phyloP scores from a whole-genome alignment of 2,797 vertebrate genomes.

The Argentina silus region DNA sequence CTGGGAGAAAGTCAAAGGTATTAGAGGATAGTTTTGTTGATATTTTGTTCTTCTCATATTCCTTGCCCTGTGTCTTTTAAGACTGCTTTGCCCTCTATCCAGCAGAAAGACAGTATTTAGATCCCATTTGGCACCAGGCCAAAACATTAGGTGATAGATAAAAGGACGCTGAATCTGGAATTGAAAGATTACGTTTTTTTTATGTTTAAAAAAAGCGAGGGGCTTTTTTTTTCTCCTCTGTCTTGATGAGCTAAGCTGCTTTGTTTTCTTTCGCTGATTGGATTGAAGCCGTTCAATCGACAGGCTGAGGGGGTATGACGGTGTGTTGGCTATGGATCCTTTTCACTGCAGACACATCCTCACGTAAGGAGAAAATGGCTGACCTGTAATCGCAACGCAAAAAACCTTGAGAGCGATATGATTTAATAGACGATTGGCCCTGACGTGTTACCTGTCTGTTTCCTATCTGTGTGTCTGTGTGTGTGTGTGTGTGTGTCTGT shows the following conservation, averaged over 20 bases:
- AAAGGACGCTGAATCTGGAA: constrained; percentile 56
- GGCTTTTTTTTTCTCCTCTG: constrained; percentile 14
- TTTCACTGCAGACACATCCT: constrained; percentile 56
- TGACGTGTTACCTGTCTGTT: not conserved
- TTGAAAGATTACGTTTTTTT: constrained; percentile 54
- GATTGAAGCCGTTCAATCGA: constrained; percentile 41
- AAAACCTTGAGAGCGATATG: not conserved
- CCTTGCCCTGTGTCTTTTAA: constrained; percentile 10
- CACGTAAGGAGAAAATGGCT: constrained; percentile 44
- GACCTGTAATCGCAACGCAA: not conserved
- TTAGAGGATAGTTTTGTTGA: not conserved
- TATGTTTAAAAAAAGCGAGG: constrained; percentile 31
- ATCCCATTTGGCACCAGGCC: constrained; percentile 45
- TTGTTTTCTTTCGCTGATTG: constrained; percentile 45
- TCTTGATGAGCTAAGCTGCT: constrained; percentile 37
- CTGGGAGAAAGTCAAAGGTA: constrained; percentile 40
- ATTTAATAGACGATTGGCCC: not conserved
- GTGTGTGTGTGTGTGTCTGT: not conserved
- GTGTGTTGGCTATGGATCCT: constrained; percentile 15
- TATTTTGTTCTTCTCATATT: constrained; percentile 8
- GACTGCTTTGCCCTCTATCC: not conserved
- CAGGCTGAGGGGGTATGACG: constrained; percentile 29
- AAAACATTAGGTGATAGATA: constrained; percentile 46
- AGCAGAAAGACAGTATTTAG: constrained; percentile 50
- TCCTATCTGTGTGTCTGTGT: not conserved